These are phyloP conservation scores for Cygnus olor DNA, from an alignment of 2,797 vertebrate species.

Conservation along the genomic window DNA sequence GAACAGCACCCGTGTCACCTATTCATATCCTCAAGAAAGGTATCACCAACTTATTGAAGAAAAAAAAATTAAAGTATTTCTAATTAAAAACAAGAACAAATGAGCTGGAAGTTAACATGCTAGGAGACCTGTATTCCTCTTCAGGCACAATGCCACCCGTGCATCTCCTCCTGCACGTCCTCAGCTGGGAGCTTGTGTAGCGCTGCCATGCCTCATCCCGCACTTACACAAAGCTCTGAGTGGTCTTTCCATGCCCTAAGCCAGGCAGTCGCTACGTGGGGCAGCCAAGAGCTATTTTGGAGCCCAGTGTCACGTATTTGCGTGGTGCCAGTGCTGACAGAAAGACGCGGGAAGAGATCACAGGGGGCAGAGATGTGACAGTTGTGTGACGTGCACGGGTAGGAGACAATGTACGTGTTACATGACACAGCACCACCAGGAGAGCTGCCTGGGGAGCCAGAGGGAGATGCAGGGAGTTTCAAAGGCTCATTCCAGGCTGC, in stretches of 20 bases:
- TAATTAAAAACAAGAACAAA: background rate
- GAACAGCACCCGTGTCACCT: background rate
- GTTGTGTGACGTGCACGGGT: fast-evolving
- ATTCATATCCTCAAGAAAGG: background rate
- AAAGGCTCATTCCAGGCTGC: background rate
- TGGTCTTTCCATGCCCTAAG: conserved; percentile 42
- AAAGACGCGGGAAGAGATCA: background rate
- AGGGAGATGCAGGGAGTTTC: background rate
- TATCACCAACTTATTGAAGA: background rate
- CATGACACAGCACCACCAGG: background rate
- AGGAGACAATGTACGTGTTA: background rate
- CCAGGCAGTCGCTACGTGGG: background rate
- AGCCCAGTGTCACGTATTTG: fast-evolving
- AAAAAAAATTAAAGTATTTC: background rate
- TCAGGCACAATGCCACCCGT: background rate
- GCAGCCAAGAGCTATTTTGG: conserved; percentile 62
- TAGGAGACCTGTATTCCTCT: background rate
- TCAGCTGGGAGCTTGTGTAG: background rate
- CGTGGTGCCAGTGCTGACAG: background rate
- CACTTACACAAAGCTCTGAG: background rate
- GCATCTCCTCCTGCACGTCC: background rate
- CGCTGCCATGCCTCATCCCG: background rate
- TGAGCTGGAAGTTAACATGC: background rate
- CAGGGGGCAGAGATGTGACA: background rate
- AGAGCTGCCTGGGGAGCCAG: background rate